Conservation (phyloP, 2,797 vertebrate species). For the Eulemur rubriventer region DNA sequence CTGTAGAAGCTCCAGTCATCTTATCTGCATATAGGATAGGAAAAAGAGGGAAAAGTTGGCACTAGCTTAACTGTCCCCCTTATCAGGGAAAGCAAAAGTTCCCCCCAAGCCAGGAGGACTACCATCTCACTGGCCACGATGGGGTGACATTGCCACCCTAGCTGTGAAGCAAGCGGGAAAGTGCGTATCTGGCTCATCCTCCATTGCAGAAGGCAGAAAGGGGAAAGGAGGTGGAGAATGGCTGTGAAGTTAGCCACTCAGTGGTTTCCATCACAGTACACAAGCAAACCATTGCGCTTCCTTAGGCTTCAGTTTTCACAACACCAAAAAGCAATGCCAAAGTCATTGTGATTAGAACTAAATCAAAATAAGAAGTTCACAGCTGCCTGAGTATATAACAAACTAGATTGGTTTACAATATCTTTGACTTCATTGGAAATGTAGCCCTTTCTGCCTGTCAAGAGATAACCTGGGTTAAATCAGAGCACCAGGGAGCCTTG, state of each 20-base stretch:
- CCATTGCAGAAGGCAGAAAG: background rate
- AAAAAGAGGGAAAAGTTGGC: background rate
- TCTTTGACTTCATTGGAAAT: constrained; percentile 38
- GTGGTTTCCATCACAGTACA: background rate
- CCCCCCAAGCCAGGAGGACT: background rate
- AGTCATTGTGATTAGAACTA: background rate
- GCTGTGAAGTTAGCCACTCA: background rate
- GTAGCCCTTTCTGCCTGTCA: background rate
- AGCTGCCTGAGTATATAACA: background rate
- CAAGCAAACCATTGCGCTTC: background rate
- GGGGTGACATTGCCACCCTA: background rate
- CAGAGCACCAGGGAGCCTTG: background rate
- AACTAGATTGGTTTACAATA: background rate
- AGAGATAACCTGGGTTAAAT: constrained; percentile 57
- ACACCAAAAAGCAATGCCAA: background rate
- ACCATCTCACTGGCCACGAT: background rate
- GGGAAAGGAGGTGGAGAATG: background rate
- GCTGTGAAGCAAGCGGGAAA: background rate
- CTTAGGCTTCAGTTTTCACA: constrained; percentile 32
- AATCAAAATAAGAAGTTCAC: constrained; percentile 17
- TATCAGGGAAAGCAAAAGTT: background rate
- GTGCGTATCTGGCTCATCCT: background rate
- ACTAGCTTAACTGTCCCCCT: background rate
- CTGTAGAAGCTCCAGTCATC: background rate
- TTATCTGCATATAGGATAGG: background rate